Percentiles rank a stretch among this genome's conserved stretches.
phyloP scores from a whole-genome alignment of 2,797 vertebrate species.

The Acipenser ruthenus region DNA sequence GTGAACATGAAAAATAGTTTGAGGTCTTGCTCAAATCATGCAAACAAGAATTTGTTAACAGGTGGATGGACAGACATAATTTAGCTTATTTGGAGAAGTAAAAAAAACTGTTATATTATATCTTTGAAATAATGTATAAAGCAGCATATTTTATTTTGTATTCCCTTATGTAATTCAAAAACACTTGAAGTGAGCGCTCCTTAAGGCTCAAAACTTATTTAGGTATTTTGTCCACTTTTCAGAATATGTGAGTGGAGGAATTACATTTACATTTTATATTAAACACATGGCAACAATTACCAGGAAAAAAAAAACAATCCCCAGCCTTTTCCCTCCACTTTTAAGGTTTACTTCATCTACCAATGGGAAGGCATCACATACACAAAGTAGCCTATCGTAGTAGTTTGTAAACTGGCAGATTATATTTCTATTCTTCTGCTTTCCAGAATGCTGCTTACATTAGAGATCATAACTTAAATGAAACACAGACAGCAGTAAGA shows the following conservation, averaged over 20 bases:
- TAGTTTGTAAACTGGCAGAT: no score
- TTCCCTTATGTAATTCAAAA: background rate
- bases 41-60: no score
- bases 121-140: no score
- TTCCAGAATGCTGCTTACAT: constrained; percentile 1
- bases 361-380: no score
- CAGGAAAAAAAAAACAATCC: constrained; percentile 1
- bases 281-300: constrained; percentile 24
- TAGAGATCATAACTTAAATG: background rate
- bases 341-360: background rate
- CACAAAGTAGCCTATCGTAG: no score
- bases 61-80: no score
- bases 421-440: background rate
- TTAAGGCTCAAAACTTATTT: constrained; percentile 12
- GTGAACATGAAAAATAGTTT: no score
- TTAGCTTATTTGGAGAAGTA: no score
- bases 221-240: constrained; percentile 11
- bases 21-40: no score
- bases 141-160: no score
- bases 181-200: constrained; percentile 20
- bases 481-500: background rate
- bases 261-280: constrained; percentile 17
- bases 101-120: no score
- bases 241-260: constrained; percentile 6
- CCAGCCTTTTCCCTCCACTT: background rate